Evolutionary conservation across 2,113 vertebrate species (phyloP).

Genomic region (Oplegnathus fasciatus): DNA sequence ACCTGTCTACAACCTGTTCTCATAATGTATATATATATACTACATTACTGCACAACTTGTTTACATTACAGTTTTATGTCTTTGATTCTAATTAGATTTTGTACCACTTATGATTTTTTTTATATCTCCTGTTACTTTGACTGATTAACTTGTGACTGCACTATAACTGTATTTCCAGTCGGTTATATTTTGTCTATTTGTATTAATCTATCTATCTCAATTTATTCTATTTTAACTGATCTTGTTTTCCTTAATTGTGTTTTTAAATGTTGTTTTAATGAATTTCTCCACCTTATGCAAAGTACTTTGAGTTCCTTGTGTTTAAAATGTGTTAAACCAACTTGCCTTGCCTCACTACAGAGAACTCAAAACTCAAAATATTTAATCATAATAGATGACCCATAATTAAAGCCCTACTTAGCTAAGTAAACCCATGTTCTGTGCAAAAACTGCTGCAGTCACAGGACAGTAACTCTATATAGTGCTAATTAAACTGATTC

Average conservation of each 20-base stretch:
- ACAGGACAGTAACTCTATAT: conserved; percentile 1
- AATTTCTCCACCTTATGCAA: neutral
- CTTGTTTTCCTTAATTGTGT: neutral
- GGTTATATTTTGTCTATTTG: neutral
- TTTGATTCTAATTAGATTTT: too few relatives aligned
- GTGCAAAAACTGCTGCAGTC: neutral
- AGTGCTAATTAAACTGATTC: conserved; percentile 29
- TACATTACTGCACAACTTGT: too few relatives aligned
- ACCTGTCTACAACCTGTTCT: too few relatives aligned
- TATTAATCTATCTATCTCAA: too few relatives aligned
- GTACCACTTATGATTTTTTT: too few relatives aligned
- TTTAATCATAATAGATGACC: neutral
- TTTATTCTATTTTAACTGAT: neutral
- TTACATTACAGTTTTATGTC: too few relatives aligned
- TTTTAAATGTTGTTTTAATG: neutral
- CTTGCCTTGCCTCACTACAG: neutral
- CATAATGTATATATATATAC: too few relatives aligned
- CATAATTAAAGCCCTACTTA: conserved; percentile 4
- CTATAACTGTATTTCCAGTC: neutral
- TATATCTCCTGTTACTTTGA: too few relatives aligned
- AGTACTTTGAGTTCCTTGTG: neutral
- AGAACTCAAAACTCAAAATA: neutral
- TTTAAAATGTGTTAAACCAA: neutral
- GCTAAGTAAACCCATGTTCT: neutral
- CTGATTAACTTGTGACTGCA: too few relatives aligned